These are phyloP conservation scores for Gavia stellata DNA, from an alignment of 2,113 vertebrate genomes.

Conservation along the genomic window DNA sequence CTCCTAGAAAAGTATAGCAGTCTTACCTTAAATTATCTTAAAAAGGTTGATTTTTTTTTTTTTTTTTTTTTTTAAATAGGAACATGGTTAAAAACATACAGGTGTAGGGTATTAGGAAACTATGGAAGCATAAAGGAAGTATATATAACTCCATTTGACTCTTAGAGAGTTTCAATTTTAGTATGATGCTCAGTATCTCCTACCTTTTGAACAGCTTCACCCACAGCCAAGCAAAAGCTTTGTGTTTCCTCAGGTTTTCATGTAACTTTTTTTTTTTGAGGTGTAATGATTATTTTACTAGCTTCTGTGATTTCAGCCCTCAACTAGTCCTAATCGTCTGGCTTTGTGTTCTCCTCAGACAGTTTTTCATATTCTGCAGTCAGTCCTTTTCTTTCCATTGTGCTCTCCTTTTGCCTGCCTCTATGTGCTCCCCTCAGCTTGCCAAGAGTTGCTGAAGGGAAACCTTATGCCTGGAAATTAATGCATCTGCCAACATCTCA, in stretches of 20 bases:
- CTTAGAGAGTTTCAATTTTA: neutral
- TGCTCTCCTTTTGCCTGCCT: neutral
- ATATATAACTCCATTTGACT: neutral
- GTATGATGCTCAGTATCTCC: neutral
- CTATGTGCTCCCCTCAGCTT: neutral
- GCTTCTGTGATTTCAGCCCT: neutral
- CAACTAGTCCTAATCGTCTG: neutral
- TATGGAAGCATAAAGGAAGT: neutral
- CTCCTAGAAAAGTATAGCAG: fast-evolving
- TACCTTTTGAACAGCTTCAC: neutral
- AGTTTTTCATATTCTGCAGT: neutral
- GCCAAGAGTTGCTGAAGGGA: neutral
- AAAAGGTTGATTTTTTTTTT: neutral
- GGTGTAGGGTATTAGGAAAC: neutral
- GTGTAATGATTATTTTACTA: neutral
- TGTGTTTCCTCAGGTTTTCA: neutral
- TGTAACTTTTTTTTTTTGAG: neutral
- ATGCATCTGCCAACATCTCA: neutral
- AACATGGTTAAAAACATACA: neutral
- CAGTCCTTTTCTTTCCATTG: neutral
- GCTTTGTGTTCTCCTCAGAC: neutral
- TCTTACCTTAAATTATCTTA: neutral
- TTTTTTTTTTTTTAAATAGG: neutral
- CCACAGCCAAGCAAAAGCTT: neutral
- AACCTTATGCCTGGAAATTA: neutral